These are phyloP conservation scores for Galerucella nymphaeae DNA, from an alignment of 2,888 invertebrate genomes.

Conservation along the genomic window DNA sequence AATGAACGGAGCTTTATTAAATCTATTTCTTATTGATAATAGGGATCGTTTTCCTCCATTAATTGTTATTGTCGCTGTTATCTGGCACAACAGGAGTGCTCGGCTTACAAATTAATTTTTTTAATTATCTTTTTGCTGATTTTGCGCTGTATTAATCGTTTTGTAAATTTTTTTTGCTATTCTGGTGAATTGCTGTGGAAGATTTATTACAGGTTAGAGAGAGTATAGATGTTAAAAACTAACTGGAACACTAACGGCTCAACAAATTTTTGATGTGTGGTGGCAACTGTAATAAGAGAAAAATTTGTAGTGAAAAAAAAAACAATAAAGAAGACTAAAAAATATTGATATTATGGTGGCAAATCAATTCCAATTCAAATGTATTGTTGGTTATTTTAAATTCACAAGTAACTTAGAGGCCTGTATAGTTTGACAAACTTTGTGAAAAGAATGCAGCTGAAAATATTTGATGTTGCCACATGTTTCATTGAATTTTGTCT, in stretches of 20 bases:
- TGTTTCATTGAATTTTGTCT: too few species aligned
- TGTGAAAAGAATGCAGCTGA: too few species aligned
- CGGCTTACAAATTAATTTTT: constrained; percentile 39
- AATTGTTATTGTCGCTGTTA: constrained; percentile 30
- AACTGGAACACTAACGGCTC: not conserved
- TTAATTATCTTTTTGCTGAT: constrained; percentile 43
- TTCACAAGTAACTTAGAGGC: too few species aligned
- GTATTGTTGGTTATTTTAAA: too few species aligned
- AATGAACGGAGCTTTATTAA: constrained; percentile 27
- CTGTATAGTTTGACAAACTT: too few species aligned
- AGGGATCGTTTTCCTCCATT: constrained; percentile 38
- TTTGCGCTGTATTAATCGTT: constrained; percentile 19
- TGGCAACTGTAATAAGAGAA: too few species aligned
- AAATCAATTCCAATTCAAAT: too few species aligned
- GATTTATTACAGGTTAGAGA: constrained; percentile 11
- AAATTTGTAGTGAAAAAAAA: too few species aligned
- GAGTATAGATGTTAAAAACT: not conserved
- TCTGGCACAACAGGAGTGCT: constrained; percentile 36
- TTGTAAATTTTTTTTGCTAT: not conserved
- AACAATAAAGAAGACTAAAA: too few species aligned
- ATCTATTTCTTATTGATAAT: constrained; percentile 40
- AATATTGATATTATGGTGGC: too few species aligned
- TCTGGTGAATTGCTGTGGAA: not conserved
- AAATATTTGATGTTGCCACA: too few species aligned
- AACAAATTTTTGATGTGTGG: too few species aligned